These are phyloP conservation scores for Sebastes matsubarae DNA, from an alignment of 2,797 vertebrate species.

Conservation along the genomic window DNA sequence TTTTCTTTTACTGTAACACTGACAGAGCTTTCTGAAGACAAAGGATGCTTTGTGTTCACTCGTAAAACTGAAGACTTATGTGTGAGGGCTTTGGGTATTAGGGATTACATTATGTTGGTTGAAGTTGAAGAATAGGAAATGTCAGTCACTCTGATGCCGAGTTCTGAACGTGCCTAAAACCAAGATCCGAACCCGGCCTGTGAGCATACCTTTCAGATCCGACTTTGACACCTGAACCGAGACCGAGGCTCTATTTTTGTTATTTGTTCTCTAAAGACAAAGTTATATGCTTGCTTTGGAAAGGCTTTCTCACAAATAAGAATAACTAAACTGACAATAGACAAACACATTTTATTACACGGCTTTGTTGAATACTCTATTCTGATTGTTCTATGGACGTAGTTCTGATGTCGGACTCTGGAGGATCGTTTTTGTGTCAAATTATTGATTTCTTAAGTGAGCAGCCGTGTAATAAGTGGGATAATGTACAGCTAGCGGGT, in stretches of 20 bases:
- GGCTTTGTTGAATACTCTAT: too few relatives aligned
- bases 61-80: slow-evolving; percentile 4
- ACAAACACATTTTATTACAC: background rate
- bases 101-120: background rate
- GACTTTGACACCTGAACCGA: background rate
- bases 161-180: background rate
- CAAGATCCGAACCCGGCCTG: accelerated
- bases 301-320: background rate
- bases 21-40: slow-evolving; percentile 8
- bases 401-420: too few relatives aligned
- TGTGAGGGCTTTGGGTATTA: background rate
- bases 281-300: background rate
- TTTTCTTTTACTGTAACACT: background rate
- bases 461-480: too few relatives aligned
- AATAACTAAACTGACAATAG: background rate
- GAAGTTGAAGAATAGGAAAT: background rate
- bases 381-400: too few relatives aligned
- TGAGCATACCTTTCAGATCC: background rate
- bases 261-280: background rate
- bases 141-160: background rate
- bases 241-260: background rate
- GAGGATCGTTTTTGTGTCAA: too few relatives aligned
- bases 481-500: too few relatives aligned
- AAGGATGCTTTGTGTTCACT: background rate
- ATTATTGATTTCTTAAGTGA: too few relatives aligned